Evolutionary conservation across 2,797 vertebrate species (phyloP).

Genomic region (Lagodon rhomboides): DNA sequence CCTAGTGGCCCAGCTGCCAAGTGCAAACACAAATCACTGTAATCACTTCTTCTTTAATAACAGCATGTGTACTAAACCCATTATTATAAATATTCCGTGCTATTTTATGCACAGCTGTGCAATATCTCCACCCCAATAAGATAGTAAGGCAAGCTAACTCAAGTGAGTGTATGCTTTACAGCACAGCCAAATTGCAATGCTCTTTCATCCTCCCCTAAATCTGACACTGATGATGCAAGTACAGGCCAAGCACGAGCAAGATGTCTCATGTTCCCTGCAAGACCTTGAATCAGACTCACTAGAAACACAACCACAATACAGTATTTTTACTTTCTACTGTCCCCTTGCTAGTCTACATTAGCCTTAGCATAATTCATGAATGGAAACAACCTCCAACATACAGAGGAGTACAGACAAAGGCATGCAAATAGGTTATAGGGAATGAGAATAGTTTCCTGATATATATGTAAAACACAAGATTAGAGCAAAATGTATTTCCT

Average conservation of each 20-base stretch:
- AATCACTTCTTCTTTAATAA: background rate
- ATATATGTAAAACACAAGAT: background rate
- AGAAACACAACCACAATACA: background rate
- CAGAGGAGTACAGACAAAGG: background rate
- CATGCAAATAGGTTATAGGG: background rate
- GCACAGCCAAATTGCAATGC: background rate
- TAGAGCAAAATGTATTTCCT: background rate
- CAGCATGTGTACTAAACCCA: background rate
- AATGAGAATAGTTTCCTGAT: background rate
- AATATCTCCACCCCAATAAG: background rate
- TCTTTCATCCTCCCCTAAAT: background rate
- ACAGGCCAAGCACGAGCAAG: background rate
- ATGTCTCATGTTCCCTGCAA: background rate
- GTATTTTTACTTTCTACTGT: background rate
- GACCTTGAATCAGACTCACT: background rate
- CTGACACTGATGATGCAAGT: conserved; percentile 17
- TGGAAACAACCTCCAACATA: background rate
- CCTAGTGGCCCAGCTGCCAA: background rate
- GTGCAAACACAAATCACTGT: conserved; percentile 1
- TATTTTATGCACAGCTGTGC: background rate
- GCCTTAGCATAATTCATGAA: background rate
- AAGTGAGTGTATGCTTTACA: background rate
- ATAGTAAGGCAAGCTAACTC: background rate
- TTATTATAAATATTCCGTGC: background rate
- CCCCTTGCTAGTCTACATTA: background rate